Evolutionary conservation across 2,888 invertebrate species (phyloP), one percentile per base, ranked within the genome.

Genomic region (Caenorhabditis panamensis): DNA sequence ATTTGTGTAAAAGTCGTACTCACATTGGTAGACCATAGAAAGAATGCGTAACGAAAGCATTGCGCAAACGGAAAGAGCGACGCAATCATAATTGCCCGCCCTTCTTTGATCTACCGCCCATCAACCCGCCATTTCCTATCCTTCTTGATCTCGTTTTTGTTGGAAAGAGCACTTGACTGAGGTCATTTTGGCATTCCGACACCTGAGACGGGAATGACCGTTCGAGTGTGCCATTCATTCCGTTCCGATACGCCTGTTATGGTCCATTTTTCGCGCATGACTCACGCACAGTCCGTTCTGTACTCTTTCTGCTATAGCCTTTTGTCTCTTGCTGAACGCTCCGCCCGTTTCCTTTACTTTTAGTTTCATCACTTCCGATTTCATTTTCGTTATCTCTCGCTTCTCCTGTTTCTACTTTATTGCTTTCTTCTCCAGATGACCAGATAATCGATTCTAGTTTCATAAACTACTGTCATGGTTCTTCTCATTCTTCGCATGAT

Each of bases 171-270:
- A 73, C 73, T 73, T 36, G 37, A 67, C 31, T 59, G 66, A 66
- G 75, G 75, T 75, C 66, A 66, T 66, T 58, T 68, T 56, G 63
- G 47, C 63, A 63, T 63, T 71, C 28, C 51, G 51, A 64, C 61
- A 75, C 64, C 75, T 66, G 61, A 75, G 75, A 75, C 31, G 61
- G 66, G 61, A 75, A 75, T 66, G 59, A 75, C 28, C 64, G 66
- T 75, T 75, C 37, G 44, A 61, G 75, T 61, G 28, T 36, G 56
- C 72, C 59, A 66, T 66, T 66, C 61, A 41, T 41, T 53, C 54
- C 36, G 28, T 41, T 47, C 41, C 28, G 20, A 54, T 54, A 28
- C 54, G 56, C 36, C 36, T 36, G 31, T 63, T 37, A n/a, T 20
- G 9, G 44, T 72, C 72, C 47, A 18, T 47, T 71, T 71, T 71